Evolutionary conservation across 2,113 vertebrate genomes (phyloP).

Genomic region (Varanus komodoensis): DNA sequence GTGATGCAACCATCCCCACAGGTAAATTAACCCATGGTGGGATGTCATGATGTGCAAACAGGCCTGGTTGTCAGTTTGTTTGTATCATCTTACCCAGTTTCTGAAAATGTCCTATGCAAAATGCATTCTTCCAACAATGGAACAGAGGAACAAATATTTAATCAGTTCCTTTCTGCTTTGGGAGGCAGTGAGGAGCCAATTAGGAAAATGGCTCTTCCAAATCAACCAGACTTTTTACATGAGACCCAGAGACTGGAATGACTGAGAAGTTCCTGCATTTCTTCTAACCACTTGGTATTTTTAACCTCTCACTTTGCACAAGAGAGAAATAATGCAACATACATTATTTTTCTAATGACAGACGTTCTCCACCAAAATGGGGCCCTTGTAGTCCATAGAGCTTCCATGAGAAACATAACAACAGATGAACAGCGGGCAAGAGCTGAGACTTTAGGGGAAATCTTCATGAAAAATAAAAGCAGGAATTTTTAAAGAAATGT

Average conservation of each 20-base stretch:
- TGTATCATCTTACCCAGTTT: neutral
- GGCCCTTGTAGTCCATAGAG: constrained; percentile 52
- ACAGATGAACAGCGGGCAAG: constrained; percentile 63
- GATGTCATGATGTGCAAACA: neutral
- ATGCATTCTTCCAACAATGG: neutral
- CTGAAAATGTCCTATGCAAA: neutral
- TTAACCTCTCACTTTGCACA: neutral
- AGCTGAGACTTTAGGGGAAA: constrained; percentile 63
- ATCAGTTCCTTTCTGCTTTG: neutral
- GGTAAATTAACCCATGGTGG: neutral
- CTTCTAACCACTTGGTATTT: neutral
- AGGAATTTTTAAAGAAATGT: constrained; percentile 19
- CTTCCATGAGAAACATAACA: constrained; percentile 49
- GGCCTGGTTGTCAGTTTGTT: neutral
- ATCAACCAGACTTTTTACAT: neutral
- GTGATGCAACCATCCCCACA: too few species aligned
- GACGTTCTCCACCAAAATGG: constrained; percentile 48
- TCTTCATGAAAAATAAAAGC: constrained; percentile 68
- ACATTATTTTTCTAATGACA: constrained; percentile 53
- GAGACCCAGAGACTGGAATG: neutral
- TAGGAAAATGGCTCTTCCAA: neutral
- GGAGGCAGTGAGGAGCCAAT: neutral
- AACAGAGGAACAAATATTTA: neutral
- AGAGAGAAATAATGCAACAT: constrained; percentile 60
- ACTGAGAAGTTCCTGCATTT: neutral